Evolutionary conservation across 2,113 vertebrate species (phyloP).

Genomic region (Cromileptes altivelis): DNA sequence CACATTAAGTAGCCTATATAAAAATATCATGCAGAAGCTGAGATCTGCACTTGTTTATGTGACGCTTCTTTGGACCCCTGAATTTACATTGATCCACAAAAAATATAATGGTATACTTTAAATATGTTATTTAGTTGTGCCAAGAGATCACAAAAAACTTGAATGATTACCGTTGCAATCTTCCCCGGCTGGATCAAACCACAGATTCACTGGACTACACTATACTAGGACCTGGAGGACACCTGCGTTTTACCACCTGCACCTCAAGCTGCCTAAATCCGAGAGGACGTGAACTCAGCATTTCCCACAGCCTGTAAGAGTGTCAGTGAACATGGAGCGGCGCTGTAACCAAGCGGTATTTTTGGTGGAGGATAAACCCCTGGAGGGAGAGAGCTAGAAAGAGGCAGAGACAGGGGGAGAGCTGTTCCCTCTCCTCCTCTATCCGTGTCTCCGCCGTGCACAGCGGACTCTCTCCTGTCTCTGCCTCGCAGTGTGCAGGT

Average conservation of each 20-base stretch:
- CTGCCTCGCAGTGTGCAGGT: constrained; percentile 65
- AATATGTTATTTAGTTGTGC: no score
- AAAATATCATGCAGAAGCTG: no score
- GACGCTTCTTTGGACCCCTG: no score
- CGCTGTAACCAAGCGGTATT: constrained; percentile 57
- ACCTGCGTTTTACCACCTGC: background rate
- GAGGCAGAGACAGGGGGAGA: constrained; percentile 17
- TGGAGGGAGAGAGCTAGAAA: constrained; percentile 20
- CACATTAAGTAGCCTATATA: no score
- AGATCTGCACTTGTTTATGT: no score
- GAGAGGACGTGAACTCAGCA: background rate
- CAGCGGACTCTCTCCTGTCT: constrained; percentile 51
- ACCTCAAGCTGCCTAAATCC: background rate
- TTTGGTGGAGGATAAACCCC: constrained; percentile 31
- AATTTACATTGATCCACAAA: no score
- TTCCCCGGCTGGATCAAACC: no score
- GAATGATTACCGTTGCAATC: no score
- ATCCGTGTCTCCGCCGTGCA: constrained; percentile 21
- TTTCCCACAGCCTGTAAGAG: background rate
- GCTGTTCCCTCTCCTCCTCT: constrained; percentile 32
- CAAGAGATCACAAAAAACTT: no score
- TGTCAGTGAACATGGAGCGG: constrained; percentile 59
- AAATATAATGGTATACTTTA: no score
- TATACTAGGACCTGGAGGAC: background rate
- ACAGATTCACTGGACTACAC: no score